phyloP scores from a whole-genome alignment of 1,140 invertebrate species.

The Gonatopus flavifemur region DNA sequence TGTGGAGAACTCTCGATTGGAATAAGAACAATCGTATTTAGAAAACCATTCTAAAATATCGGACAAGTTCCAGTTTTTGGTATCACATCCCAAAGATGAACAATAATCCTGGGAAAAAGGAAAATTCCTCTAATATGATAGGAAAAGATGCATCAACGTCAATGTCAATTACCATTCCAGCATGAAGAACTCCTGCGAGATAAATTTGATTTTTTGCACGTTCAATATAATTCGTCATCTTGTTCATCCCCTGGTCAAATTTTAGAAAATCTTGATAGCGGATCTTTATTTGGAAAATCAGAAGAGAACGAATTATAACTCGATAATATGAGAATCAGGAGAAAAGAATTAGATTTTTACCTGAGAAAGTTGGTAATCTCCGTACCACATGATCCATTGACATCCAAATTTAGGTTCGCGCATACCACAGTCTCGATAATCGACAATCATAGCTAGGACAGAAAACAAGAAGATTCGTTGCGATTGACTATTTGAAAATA shows the following conservation, averaged over 20 bases:
- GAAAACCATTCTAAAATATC: slow-evolving; percentile 27
- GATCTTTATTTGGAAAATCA: slow-evolving; percentile 12
- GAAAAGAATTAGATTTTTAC: too few relatives aligned
- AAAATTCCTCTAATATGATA: too few relatives aligned
- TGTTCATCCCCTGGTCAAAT: slow-evolving; percentile 16
- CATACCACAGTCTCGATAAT: slow-evolving; percentile 36
- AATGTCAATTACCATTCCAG: slow-evolving; percentile 28
- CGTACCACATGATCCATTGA: slow-evolving; percentile 47
- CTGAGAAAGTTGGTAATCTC: slow-evolving; percentile 37
- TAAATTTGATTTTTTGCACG: slow-evolving; percentile 22
- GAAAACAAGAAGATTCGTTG: too few relatives aligned
- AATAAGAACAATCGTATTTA: too few relatives aligned
- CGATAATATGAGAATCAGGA: slow-evolving; percentile 5
- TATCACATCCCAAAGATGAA: slow-evolving; percentile 18
- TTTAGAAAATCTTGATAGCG: slow-evolving; percentile 15
- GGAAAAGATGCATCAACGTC: too few relatives aligned
- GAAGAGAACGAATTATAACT: slow-evolving; percentile 7
- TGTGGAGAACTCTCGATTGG: too few relatives aligned
- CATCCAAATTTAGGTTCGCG: slow-evolving; percentile 34
- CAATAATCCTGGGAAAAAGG: slow-evolving; percentile 31
- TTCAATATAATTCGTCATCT: slow-evolving; percentile 19
- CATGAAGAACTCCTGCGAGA: slow-evolving; percentile 27
- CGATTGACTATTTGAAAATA: too few relatives aligned
- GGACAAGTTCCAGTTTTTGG: slow-evolving; percentile 26
- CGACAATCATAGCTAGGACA: slow-evolving; percentile 37